Evolutionary conservation across 53 echinoderm and acorn worm genomes (phyloP), one percentile per base, ranked within the genome.

Genomic region (Apostichopus leukothele): DNA sequence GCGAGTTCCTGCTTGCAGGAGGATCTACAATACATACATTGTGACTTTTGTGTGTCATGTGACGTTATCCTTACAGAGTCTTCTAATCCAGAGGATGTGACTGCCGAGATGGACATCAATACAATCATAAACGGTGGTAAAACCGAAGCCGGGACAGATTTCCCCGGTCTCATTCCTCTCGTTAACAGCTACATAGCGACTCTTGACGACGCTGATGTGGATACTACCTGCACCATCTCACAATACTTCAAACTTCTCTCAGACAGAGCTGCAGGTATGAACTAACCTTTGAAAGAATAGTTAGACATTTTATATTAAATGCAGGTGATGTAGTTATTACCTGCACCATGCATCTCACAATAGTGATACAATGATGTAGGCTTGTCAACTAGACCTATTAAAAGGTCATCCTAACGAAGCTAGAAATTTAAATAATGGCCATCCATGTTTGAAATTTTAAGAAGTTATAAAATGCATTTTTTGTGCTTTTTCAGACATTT

Each of bases 71-170:
- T 57, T 57, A 10, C 92, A 63, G 83, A 88, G 20, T 75, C 90
- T 5, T 88, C 89, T 57, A 89, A 92, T 22, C 75, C 87, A 5
- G 90, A 90, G 88, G 89, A 95, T 55, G 93, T 91, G 88, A 90
- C 83, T 26, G 91, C 89, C 16, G 50, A 89, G n/a, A 97, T 97
- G 97, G 91, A 91, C 86, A 95, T 97, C 59, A 83, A 97, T 87
- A 97, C 97, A 19, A 97, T 97, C 79, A 90, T 97, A 89, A 95
- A 97, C 63, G 95, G 97, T 8, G 97, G 97, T 11, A 87, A 91
- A 8, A 67, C 92, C 16, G 94, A 89, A 4, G 95, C 90, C 0
- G 81, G 89, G 52, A 88, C 79, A 9, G 91, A 93, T 7, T 97
- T 97, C 83, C 95, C 95, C 1, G 97, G 97, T 19, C 88, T 97